Evolutionary conservation across 1,140 invertebrate genomes (phyloP).

Genomic region (Ceratina japonica): DNA sequence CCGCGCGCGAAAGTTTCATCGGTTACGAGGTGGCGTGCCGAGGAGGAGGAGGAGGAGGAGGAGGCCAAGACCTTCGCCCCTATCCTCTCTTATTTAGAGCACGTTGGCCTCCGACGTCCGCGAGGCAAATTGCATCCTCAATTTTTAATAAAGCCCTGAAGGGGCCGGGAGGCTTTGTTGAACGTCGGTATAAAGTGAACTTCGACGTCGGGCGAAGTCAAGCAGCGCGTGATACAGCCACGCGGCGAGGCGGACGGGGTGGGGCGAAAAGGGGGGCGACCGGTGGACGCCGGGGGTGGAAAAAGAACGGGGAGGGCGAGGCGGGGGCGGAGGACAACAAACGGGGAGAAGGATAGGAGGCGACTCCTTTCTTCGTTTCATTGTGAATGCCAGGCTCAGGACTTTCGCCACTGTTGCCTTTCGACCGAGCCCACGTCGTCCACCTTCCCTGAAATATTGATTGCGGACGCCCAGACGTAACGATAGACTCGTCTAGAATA

Average conservation of each 20-base stretch:
- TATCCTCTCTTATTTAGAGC: constrained; percentile 73
- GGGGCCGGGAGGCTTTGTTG: constrained; percentile 72
- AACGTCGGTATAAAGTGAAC: constrained; percentile 73
- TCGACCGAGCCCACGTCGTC: constrained; percentile 56
- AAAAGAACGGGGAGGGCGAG: constrained; percentile 38
- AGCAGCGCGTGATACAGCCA: constrained; percentile 57
- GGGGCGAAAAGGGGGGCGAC: background rate
- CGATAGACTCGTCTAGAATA: constrained; percentile 67
- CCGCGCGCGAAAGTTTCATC: constrained; percentile 41
- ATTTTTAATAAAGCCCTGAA: constrained; percentile 75
- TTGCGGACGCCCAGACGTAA: constrained; percentile 59
- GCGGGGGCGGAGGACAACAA: background rate
- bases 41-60: no score
- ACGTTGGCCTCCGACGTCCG: constrained; percentile 59
- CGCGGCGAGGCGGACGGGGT: constrained; percentile 4
- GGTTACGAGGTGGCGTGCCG: constrained; percentile 19
- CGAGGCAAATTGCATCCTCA: constrained; percentile 75
- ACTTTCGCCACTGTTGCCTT: constrained; percentile 51
- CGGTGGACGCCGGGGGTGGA: constrained; percentile 19
- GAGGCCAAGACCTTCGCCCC: constrained; percentile 32
- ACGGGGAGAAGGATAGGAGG: constrained; percentile 43
- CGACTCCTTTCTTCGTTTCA: constrained; percentile 65
- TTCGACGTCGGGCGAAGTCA: constrained; percentile 71
- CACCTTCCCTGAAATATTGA: constrained; percentile 69
- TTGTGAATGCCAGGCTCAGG: constrained; percentile 65